Percentiles rank a stretch among this genome's conserved stretches.
phyloP scores from a whole-genome alignment of 2,113 vertebrate species.

The Aplodontia rufa region DNA sequence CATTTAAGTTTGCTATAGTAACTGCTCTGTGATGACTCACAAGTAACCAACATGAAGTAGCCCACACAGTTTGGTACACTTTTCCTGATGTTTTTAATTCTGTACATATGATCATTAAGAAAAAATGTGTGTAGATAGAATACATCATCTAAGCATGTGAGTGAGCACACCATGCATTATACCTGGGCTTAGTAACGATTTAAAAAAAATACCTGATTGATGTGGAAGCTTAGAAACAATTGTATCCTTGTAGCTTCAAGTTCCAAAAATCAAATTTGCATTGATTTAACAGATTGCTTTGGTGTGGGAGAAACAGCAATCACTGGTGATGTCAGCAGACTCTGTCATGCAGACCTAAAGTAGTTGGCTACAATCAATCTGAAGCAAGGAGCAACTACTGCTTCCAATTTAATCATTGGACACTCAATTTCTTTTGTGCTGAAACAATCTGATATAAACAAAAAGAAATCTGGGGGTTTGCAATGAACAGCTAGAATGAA shows the following conservation, averaged over 20 bases:
- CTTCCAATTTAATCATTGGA: slow-evolving; percentile 14
- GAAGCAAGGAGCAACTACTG: slow-evolving; percentile 15
- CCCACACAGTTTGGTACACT: neutral
- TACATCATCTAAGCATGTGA: slow-evolving; percentile 4
- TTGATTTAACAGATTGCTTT: slow-evolving; percentile 78
- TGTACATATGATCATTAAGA: neutral
- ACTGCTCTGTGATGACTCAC: slow-evolving; percentile 14
- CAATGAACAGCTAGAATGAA: neutral
- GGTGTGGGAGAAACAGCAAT: slow-evolving; percentile 73
- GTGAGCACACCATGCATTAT: slow-evolving; percentile 39
- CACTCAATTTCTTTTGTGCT: neutral
- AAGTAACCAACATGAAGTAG: neutral
- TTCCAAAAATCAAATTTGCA: slow-evolving; percentile 79
- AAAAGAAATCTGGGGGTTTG: neutral
- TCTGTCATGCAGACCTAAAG: slow-evolving; percentile 54
- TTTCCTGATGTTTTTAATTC: slow-evolving; percentile 10
- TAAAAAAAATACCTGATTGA: slow-evolving; percentile 79
- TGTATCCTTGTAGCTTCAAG: slow-evolving; percentile 72
- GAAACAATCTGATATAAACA: slow-evolving; percentile 44
- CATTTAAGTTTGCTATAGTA: slow-evolving; percentile 27
- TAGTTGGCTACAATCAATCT: slow-evolving; percentile 27
- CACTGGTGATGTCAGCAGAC: slow-evolving; percentile 63
- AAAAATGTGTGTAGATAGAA: slow-evolving; percentile 15
- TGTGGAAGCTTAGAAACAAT: slow-evolving; percentile 81
- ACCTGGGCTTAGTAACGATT: neutral